These are phyloP conservation scores for Pedetes capensis DNA, from an alignment of 2,113 vertebrate species.

Conservation along the genomic window DNA sequence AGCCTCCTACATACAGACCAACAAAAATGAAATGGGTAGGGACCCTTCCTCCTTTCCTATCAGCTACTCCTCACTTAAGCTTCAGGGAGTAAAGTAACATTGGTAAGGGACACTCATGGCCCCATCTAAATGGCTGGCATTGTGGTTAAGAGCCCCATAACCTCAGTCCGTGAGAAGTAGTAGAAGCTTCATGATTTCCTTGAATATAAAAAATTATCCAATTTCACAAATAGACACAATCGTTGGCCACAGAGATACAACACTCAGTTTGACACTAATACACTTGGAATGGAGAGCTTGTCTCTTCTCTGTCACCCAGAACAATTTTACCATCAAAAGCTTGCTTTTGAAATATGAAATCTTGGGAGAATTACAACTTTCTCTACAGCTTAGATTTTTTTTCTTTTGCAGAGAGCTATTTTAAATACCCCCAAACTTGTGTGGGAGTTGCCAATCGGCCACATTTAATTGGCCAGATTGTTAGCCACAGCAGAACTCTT, in stretches of 20 bases:
- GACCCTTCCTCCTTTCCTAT: neutral
- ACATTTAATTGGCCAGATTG: constrained; percentile 71
- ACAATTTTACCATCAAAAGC: constrained; percentile 46
- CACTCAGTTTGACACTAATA: constrained; percentile 27
- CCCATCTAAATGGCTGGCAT: neutral
- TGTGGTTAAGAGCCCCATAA: neutral
- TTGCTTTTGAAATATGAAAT: constrained; percentile 70
- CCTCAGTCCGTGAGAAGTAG: neutral
- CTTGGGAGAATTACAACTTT: constrained; percentile 65
- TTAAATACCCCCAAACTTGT: constrained; percentile 61
- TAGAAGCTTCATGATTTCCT: constrained; percentile 29
- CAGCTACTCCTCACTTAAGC: neutral
- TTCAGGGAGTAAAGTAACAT: neutral
- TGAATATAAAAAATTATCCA: constrained; percentile 39
- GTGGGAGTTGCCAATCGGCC: constrained; percentile 53
- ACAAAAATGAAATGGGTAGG: neutral
- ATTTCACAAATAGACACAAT: constrained; percentile 33
- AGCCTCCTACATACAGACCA: neutral
- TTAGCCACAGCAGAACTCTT: constrained; percentile 56
- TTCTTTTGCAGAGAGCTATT: constrained; percentile 58
- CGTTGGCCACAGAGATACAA: neutral
- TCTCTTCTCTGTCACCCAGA: constrained; percentile 54
- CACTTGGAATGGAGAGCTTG: neutral
- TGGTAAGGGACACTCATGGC: neutral
- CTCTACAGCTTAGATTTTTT: constrained; percentile 35